Percentiles rank a stretch among this genome's conserved stretches.
Conservation (phyloP, 2,888 invertebrate genomes). For the Apoderus coryli region DNA sequence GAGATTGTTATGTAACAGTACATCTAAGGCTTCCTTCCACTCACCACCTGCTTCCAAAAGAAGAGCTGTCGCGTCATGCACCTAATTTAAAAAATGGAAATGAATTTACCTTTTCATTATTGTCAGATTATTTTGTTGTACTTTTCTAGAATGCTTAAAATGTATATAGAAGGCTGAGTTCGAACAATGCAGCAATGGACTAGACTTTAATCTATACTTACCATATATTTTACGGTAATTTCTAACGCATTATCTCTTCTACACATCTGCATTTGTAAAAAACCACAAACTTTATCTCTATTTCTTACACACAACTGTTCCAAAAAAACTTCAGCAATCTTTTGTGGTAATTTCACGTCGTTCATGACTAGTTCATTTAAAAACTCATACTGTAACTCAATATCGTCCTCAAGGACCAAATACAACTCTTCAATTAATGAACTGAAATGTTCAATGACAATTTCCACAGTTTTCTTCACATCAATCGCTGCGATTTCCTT, state of each 20-base stretch:
- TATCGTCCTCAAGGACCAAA: slow-evolving; percentile 32
- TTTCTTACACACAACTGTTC: slow-evolving; percentile 46
- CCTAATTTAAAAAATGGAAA: too few species aligned
- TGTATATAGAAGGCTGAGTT: too few species aligned
- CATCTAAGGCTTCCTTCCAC: slow-evolving; percentile 52
- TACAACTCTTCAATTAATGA: slow-evolving; percentile 32
- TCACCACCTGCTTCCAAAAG: slow-evolving; percentile 63
- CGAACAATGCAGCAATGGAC: too few species aligned
- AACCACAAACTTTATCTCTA: slow-evolving; percentile 35
- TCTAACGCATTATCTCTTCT: slow-evolving; percentile 47
- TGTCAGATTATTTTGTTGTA: too few species aligned
- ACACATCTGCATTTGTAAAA: slow-evolving; percentile 35
- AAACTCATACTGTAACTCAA: slow-evolving; percentile 38
- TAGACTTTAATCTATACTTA: too few species aligned
- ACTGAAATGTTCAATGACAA: slow-evolving; percentile 43
- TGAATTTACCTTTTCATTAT: too few species aligned
- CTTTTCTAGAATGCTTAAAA: too few species aligned
- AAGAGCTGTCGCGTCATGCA: slow-evolving; percentile 53
- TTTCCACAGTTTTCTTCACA: slow-evolving; percentile 44
- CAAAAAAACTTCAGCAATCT: slow-evolving; percentile 44
- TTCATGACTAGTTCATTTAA: slow-evolving; percentile 39
- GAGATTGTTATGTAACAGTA: slow-evolving; percentile 36
- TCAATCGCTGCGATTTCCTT: slow-evolving; percentile 43
- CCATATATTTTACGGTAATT: slow-evolving; percentile 46
- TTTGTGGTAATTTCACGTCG: slow-evolving; percentile 31